Evolutionary conservation across 2,888 invertebrate genomes (phyloP).

Genomic region (Alsophila aescularia): DNA sequence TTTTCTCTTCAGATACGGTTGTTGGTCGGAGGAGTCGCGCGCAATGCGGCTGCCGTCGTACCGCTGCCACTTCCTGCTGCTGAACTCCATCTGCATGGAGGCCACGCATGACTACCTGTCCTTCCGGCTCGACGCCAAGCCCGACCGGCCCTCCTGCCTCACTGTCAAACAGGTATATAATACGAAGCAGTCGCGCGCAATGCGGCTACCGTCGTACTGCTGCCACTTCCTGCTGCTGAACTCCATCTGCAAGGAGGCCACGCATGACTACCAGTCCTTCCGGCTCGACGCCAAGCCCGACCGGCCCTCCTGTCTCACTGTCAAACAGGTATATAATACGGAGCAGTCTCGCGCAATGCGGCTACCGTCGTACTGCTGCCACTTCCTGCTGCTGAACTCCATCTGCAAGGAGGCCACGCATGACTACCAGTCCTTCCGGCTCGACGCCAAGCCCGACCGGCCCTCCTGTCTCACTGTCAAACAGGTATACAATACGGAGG

Average conservation of each 20-base stretch:
- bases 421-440: constrained; percentile 93
- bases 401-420: constrained; percentile 96
- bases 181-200: constrained; percentile 87
- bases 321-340: constrained; percentile 87
- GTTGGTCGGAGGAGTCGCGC: constrained; percentile 90
- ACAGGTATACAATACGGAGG: constrained; percentile 86
- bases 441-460: constrained; percentile 92
- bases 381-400: constrained; percentile 93
- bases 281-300: constrained; percentile 92
- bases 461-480: constrained; percentile 94
- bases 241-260: constrained; percentile 94
- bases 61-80: constrained; percentile 92
- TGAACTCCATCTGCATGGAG: constrained; percentile 93
- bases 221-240: constrained; percentile 94
- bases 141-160: constrained; percentile 92
- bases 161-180: constrained; percentile 89
- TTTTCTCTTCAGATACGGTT: constrained; percentile 84
- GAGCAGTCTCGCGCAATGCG: constrained; percentile 89
- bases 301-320: constrained; percentile 93
- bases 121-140: constrained; percentile 92
- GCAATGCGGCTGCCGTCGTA: constrained; percentile 94
- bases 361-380: constrained; percentile 93
- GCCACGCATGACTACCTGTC: constrained; percentile 96
- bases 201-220: constrained; percentile 93
- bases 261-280: constrained; percentile 95